These are phyloP conservation scores for Craterocephalus amniculus DNA, from an alignment of 2,797 vertebrate species.

Conservation along the genomic window DNA sequence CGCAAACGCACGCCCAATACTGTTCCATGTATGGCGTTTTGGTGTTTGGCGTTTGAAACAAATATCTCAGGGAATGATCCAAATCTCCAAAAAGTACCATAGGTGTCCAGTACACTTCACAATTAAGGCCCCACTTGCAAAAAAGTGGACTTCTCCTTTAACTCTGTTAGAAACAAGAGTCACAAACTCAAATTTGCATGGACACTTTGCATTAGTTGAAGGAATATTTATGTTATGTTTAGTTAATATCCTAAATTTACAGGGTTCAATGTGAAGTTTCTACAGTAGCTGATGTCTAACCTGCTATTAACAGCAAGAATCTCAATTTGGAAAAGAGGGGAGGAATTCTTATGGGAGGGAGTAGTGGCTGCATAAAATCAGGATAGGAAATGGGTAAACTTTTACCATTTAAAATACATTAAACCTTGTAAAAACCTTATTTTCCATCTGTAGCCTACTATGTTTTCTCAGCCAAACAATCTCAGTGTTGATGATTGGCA, in stretches of 20 bases:
- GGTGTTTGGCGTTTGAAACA: too few species aligned
- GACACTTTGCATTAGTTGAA: not conserved
- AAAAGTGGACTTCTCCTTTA: too few species aligned
- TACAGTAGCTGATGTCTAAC: not conserved
- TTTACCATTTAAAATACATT: not conserved
- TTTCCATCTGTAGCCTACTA: not conserved
- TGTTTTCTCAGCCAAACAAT: not conserved
- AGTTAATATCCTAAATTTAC: not conserved
- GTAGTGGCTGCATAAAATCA: not conserved
- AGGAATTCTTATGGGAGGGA: not conserved
- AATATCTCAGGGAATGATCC: too few species aligned
- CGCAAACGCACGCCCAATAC: too few species aligned
- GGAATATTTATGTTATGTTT: not conserved
- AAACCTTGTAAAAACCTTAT: not conserved
- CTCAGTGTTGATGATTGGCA: not conserved
- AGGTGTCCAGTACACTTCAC: too few species aligned
- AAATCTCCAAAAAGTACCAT: too few species aligned
- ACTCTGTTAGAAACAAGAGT: not conserved
- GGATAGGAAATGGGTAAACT: not conserved
- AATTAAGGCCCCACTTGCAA: too few species aligned
- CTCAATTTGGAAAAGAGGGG: not conserved
- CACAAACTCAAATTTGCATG: not conserved
- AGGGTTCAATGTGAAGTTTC: not conserved
- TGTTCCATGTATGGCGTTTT: too few species aligned
- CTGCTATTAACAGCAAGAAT: not conserved